Conservation (phyloP, 2,113 vertebrate species). For the Spheniscus mendiculus region DNA sequence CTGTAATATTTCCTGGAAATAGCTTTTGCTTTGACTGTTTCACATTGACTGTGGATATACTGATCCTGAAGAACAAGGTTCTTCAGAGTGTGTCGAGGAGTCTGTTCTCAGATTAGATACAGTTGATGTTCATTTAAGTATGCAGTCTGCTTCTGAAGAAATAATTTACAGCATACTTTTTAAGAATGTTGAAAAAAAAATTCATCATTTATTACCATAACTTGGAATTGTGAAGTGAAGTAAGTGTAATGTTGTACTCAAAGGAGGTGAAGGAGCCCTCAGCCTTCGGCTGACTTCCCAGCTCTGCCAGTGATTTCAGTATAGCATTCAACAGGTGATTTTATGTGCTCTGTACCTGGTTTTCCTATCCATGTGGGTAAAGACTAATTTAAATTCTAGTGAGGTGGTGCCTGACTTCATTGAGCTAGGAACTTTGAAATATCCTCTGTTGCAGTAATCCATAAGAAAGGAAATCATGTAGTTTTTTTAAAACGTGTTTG, state of each 20-base stretch:
- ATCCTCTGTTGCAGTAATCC: not conserved
- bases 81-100: not conserved
- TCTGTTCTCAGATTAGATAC: not conserved
- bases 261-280: not conserved
- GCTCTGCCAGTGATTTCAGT: not conserved
- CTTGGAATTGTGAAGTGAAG: not conserved
- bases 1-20: not conserved
- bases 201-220: not conserved
- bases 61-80: not conserved
- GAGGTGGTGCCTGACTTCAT: not conserved
- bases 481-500: not conserved
- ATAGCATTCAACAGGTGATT: not conserved
- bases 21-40: not conserved
- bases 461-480: not conserved
- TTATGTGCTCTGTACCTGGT: not conserved
- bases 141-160: not conserved
- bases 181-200: not conserved
- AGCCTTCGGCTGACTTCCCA: not conserved
- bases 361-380: not conserved
- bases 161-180: not conserved
- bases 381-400: not conserved
- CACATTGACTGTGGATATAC: not conserved
- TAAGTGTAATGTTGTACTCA: not conserved
- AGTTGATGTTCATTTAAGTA: not conserved
- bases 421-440: not conserved